Evolutionary conservation across 2,888 invertebrate genomes (phyloP), one percentile per base, ranked within the genome.

Genomic region (Drosophila picticornis): DNA sequence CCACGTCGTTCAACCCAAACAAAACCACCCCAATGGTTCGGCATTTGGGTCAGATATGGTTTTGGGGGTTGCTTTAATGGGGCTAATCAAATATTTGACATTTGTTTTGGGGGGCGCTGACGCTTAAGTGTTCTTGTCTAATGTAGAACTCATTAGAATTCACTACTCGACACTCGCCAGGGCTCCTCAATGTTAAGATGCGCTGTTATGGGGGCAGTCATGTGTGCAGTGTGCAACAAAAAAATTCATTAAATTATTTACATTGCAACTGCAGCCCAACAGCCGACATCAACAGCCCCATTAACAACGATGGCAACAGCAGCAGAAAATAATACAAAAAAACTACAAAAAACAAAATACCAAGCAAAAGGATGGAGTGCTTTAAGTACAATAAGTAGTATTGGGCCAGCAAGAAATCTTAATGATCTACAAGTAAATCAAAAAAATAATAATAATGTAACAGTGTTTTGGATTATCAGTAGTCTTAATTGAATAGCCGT

Each of bases 21-120:
- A 58, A 84, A 84, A 68, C 79, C 58, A 84, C 89, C 88, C 84
- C 69, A 64, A 66, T 58, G 61, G 59, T 40, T 63, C 36, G 3
- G 59, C 74, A 84, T 82, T 70, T 87, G 90, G 90, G 90, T 89
- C 90, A 84, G 46, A 46, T 34, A 27, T 48, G 55, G 11, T 16
- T 50, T 43, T 50, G 60, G 69, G 71, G 70, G 79, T 77, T 64
- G 75, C 57, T 77, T 77, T 78, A 90, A 89, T 85, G 85, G 89
- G 85, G 91, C 77, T 89, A 90, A 91, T 89, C 90, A 91, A 90
- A 90, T 90, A 91, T 91, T 90, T 90, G 83, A 82, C 78, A 87
- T 91, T 84, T 77, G 74, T 77, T 75, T 77, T 78, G 64, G 74
- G 43, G 43, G 66, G 61, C 64, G 67, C 75, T 64, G 60, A 63